phyloP scores from a whole-genome alignment of 1,140 invertebrate species.

The Macrotrachela quadricornifera region DNA sequence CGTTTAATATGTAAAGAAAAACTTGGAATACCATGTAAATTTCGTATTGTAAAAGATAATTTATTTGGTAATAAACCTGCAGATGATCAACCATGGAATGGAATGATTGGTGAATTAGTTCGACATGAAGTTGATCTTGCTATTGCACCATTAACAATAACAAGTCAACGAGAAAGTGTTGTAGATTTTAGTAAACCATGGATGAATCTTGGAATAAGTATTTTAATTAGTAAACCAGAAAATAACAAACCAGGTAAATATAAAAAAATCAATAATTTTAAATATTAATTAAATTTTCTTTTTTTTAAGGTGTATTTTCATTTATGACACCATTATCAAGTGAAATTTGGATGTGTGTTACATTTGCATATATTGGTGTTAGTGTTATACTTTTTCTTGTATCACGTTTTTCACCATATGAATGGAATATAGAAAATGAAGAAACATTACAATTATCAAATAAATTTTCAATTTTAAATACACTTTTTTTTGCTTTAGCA shows the following conservation, averaged over 20 bases:
- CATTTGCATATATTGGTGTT: slow-evolving; percentile 41
- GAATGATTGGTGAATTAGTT: slow-evolving; percentile 25
- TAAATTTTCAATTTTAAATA: slow-evolving; percentile 20
- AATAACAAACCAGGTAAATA: slow-evolving; percentile 13
- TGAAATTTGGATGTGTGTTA: slow-evolving; percentile 32
- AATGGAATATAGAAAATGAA: slow-evolving; percentile 62
- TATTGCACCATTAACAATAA: slow-evolving; percentile 23
- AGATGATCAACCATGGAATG: slow-evolving; percentile 17
- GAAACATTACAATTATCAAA: background rate
- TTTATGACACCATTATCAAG: slow-evolving; percentile 86
- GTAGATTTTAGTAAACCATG: slow-evolving; percentile 29
- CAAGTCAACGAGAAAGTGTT: slow-evolving; percentile 20
- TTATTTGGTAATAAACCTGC: slow-evolving; percentile 24
- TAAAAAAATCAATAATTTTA: background rate
- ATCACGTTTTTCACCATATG: slow-evolving; percentile 73
- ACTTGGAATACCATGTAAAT: slow-evolving; percentile 44
- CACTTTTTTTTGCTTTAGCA: slow-evolving; percentile 27
- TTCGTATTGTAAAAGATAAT: slow-evolving; percentile 23
- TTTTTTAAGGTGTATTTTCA: slow-evolving; percentile 58
- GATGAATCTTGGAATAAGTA: slow-evolving; percentile 25
- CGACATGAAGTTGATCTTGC: slow-evolving; percentile 25
- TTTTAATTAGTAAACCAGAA: slow-evolving; percentile 20
- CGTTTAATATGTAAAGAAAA: slow-evolving; percentile 3
- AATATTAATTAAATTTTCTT: background rate
- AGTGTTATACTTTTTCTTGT: slow-evolving; percentile 63